Conservation (phyloP, 2,888 invertebrate species). For the Yponomeuta plumbellus region DNA sequence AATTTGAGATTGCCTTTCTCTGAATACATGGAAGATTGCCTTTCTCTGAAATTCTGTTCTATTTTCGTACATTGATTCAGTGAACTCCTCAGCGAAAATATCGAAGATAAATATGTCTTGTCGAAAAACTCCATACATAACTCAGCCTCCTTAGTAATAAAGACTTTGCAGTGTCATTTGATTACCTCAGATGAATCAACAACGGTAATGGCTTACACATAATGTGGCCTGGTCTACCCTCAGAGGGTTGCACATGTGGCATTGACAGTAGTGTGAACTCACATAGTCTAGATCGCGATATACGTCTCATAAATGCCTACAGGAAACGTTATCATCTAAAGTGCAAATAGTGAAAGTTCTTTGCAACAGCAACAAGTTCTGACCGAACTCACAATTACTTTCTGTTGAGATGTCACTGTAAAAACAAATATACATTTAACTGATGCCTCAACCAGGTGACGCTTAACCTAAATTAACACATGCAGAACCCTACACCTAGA, state of each 20-base stretch:
- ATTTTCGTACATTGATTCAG: too few relatives aligned
- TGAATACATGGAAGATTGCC: too few relatives aligned
- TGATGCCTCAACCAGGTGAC: constrained; percentile 40
- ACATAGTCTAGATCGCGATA: background rate
- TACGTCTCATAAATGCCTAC: constrained; percentile 59
- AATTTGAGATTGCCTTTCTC: too few relatives aligned
- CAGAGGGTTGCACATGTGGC: background rate
- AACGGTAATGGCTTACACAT: background rate
- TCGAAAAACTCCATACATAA: too few relatives aligned
- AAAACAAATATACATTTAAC: constrained; percentile 73
- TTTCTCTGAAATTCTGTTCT: too few relatives aligned
- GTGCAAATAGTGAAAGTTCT: constrained; percentile 65
- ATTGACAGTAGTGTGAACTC: background rate
- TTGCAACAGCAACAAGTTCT: constrained; percentile 68
- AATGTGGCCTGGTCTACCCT: background rate
- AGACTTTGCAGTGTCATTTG: too few relatives aligned
- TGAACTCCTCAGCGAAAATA: too few relatives aligned
- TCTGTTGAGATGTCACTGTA: constrained; percentile 74
- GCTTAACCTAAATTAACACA: constrained; percentile 38
- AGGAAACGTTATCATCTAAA: constrained; percentile 53
- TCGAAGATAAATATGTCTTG: too few relatives aligned
- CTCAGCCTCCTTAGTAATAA: too few relatives aligned
- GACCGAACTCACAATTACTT: constrained; percentile 62
- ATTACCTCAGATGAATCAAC: background rate
- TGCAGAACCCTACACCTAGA: constrained; percentile 27